These are phyloP conservation scores for Xiphorhynchus elegans DNA, from an alignment of 2,113 vertebrate species.

Conservation along the genomic window DNA sequence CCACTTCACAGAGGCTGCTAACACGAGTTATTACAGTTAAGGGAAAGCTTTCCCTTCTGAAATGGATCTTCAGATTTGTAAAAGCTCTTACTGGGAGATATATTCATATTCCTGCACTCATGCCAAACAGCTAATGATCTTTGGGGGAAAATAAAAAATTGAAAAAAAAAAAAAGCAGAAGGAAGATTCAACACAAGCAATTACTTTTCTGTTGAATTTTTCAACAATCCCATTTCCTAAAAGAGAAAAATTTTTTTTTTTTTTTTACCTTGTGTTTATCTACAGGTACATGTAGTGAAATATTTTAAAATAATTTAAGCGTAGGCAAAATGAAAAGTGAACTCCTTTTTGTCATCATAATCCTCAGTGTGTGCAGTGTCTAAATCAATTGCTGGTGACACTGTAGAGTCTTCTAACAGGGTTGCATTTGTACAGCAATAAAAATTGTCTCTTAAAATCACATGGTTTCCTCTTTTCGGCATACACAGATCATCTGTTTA, in stretches of 20 bases:
- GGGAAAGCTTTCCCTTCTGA: background rate
- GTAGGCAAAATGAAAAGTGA: background rate
- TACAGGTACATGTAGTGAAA: background rate
- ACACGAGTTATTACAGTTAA: background rate
- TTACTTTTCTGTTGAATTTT: background rate
- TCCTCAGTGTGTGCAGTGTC: background rate
- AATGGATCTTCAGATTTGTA: background rate
- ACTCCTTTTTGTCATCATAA: background rate
- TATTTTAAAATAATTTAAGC: background rate
- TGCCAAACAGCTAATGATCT: background rate
- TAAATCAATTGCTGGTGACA: background rate
- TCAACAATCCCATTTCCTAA: background rate
- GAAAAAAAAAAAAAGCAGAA: background rate
- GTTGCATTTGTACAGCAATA: background rate
- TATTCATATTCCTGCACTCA: background rate
- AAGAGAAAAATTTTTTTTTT: background rate
- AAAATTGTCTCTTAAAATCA: background rate
- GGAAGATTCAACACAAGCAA: background rate
- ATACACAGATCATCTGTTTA: background rate
- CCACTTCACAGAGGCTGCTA: background rate
- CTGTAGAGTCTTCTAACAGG: background rate
- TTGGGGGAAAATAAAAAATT: background rate
- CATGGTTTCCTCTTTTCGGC: background rate
- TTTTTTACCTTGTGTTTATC: background rate
- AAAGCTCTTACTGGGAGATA: background rate